Conservation (phyloP, 2,888 invertebrate species). For the Horisme vitalbata region DNA sequence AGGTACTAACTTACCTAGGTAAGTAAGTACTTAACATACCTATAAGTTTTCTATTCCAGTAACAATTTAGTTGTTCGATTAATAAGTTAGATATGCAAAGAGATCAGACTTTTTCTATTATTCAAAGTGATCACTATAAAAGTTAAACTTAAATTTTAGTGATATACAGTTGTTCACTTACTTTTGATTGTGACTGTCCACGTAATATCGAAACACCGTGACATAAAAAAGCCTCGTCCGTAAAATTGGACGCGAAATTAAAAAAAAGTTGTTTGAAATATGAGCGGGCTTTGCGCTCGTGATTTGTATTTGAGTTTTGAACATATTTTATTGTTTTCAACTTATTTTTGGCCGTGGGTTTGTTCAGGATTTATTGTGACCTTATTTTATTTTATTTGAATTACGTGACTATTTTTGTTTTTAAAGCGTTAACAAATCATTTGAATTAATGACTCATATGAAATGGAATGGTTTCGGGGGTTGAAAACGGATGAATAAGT, state of each 20-base stretch:
- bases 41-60: no score
- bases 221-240: slow-evolving; percentile 21
- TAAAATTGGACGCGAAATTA: slow-evolving; percentile 26
- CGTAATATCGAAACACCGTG: slow-evolving; percentile 12
- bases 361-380: slow-evolving; percentile 11
- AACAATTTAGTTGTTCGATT: no score
- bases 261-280: slow-evolving; percentile 33
- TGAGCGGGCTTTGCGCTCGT: slow-evolving; percentile 22
- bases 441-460: no score
- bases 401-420: slow-evolving; percentile 4
- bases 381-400: slow-evolving; percentile 6
- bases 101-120: no score
- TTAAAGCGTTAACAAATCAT: no score
- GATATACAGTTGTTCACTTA: not conserved
- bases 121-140: no score
- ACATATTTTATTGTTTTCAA: slow-evolving; percentile 21
- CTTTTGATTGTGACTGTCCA: not conserved
- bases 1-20: no score
- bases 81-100: no score
- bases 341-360: slow-evolving; percentile 7
- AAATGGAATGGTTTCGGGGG: no score
- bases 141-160: no score
- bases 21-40: no score
- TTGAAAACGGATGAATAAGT: no score
- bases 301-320: slow-evolving; percentile 18